phyloP scores from a whole-genome alignment of 2,888 invertebrate genomes.

The Loripinus fragilis region DNA sequence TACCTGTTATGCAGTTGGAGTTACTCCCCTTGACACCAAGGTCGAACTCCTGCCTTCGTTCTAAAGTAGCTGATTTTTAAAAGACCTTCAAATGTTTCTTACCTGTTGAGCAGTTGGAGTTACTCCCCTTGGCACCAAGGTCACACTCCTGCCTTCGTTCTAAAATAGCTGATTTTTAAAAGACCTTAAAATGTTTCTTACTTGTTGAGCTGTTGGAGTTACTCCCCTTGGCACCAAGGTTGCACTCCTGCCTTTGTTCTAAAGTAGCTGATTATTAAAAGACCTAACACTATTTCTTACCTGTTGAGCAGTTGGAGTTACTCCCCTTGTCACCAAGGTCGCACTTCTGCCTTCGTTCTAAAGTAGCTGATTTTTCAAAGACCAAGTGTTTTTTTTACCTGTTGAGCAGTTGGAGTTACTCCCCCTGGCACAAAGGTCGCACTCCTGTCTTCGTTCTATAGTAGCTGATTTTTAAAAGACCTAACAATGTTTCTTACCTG shows the following conservation, averaged over 20 bases:
- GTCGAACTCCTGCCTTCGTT: too few relatives aligned
- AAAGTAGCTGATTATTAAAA: too few relatives aligned
- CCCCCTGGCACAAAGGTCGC: neutral
- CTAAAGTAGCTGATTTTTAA: too few relatives aligned
- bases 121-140: neutral
- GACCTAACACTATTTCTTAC: too few relatives aligned
- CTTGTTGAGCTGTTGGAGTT: too few relatives aligned
- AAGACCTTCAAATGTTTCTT: too few relatives aligned
- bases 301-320: neutral
- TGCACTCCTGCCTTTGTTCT: too few relatives aligned
- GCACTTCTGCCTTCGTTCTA: slow-evolving; percentile 31
- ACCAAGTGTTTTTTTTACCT: neutral
- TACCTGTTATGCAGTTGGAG: too few relatives aligned
- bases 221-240: too few relatives aligned
- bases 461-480: too few relatives aligned
- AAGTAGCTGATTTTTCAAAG: slow-evolving; percentile 55
- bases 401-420: neutral
- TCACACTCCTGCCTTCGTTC: slow-evolving; percentile 30
- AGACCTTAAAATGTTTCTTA: neutral
- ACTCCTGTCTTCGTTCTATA: too few relatives aligned
- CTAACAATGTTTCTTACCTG: slow-evolving; percentile 12
- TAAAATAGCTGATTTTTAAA: slow-evolving; percentile 52
- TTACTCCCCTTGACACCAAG: too few relatives aligned
- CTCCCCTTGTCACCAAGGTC: neutral
- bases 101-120: slow-evolving; percentile 2